phyloP scores from a whole-genome alignment of 2,888 invertebrate genomes.

The Serripes groenlandicus region DNA sequence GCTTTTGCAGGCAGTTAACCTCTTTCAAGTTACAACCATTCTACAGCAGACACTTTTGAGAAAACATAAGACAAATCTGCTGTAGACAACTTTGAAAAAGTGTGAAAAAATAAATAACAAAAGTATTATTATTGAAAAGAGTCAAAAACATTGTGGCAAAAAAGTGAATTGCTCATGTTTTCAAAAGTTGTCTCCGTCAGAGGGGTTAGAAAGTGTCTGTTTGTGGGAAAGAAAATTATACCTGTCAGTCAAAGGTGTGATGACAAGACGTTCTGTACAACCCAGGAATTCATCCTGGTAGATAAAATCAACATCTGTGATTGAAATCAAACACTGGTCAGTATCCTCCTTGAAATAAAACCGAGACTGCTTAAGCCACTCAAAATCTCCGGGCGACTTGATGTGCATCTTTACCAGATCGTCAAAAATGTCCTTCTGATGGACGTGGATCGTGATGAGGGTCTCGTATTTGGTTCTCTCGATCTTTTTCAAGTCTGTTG shows the following conservation, averaged over 20 bases:
- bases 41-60: too few relatives aligned
- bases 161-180: not conserved
- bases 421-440: slow-evolving; percentile 98
- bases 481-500: slow-evolving; percentile 95
- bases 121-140: not conserved
- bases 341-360: slow-evolving; percentile 98
- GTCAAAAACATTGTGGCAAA: not conserved
- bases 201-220: not conserved
- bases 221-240: slow-evolving; percentile 82
- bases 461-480: slow-evolving; percentile 98
- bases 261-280: slow-evolving; percentile 97
- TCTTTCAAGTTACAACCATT: too few relatives aligned
- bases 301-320: slow-evolving; percentile 97
- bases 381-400: slow-evolving; percentile 96
- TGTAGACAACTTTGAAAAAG: too few relatives aligned
- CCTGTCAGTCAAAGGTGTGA: slow-evolving; percentile 98
- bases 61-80: too few relatives aligned
- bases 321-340: slow-evolving; percentile 96
- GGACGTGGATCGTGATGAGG: slow-evolving; percentile 98
- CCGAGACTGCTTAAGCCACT: slow-evolving; percentile 98
- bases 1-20: too few relatives aligned
- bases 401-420: slow-evolving; percentile 95
- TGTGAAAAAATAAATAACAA: not conserved
- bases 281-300: slow-evolving; percentile 99
- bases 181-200: not conserved